Evolutionary conservation across 2,888 invertebrate species (phyloP).

Genomic region (Ennomos fuscantarius): DNA sequence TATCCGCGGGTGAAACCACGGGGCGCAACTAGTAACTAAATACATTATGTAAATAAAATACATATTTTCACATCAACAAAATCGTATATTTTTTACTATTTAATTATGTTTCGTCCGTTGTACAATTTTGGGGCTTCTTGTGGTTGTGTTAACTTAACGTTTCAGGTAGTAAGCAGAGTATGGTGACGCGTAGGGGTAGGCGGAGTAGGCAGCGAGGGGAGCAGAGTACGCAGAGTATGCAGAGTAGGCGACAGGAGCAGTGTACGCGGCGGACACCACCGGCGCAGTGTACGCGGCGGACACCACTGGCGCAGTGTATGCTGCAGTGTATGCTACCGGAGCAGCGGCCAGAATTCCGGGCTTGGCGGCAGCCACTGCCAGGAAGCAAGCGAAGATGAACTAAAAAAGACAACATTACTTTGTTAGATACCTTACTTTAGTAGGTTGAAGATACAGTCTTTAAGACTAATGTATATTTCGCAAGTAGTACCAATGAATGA

Average conservation of each 20-base stretch:
- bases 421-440: too few species aligned
- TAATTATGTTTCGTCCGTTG: too few species aligned
- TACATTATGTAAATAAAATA: too few species aligned
- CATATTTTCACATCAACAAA: too few species aligned
- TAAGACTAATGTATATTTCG: too few species aligned
- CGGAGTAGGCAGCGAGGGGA: constrained; percentile 51
- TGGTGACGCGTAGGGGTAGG: constrained; percentile 56
- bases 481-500: too few species aligned
- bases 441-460: too few species aligned
- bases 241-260: constrained; percentile 52
- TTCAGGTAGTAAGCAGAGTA: constrained; percentile 52
- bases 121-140: too few species aligned
- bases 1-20: too few species aligned
- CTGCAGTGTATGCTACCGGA: constrained; percentile 48
- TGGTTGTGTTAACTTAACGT: too few species aligned
- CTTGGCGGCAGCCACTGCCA: constrained; percentile 64
- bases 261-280: constrained; percentile 46
- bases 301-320: constrained; percentile 44
- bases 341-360: constrained; percentile 48
- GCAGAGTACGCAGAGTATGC: constrained; percentile 46
- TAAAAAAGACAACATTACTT: constrained; percentile 44
- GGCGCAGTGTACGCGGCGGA: constrained; percentile 48
- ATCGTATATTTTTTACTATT: too few species aligned
- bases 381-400: constrained; percentile 63
- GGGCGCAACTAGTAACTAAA: too few species aligned